Base-by-base conservation (phyloP, 2,797 vertebrate species). In the Chromobotia macracanthus region DNA sequence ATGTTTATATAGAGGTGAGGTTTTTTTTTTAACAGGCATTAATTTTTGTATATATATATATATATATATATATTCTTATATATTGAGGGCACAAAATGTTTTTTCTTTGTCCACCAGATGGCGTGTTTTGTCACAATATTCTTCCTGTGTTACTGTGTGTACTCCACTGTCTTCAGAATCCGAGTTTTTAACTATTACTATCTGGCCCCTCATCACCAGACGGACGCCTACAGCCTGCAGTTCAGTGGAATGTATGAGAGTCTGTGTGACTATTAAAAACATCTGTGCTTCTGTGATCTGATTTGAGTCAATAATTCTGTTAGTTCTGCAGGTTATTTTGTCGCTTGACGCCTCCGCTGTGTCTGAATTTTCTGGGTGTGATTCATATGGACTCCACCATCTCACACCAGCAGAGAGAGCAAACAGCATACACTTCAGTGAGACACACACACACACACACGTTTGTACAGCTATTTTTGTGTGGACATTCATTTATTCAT, bases 331-430 rank as follows among this genome's bases (percentile, higher is more conserved):
- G 96, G 97, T 89, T 98, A 76, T 98, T 98, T 89, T 98, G 97
- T 84, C 96, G 96, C 83, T 90, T 98, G 83, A 98, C 97, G 77
- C 97, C 97, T 75, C 97, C 97, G 13, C 78, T 98, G 72, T 98
- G 97, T 89, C 94, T 99, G 82, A 99, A 98, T 90, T 98, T 98
- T 84, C 89, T 99, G 92, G 97, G 97, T n/a, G 90, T 99, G 89
- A 97, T 97, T 80, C 97, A 99, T 86, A 96, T 98, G 96, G 97
- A 98, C 90, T 94, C 95, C 10, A 93, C 95, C 23, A 94, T 98
- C 80, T 97, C 97, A 72, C 95, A 96, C 80, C 90, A 92, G 85
- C 88, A 95, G 18, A 92, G 91, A 82, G 93, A 96, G 80, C 95
- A 94, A 89, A 98, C 97, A 1, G 96, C 95, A n/a, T 99, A 99